These are phyloP conservation scores for Chaetura pelagica DNA, from an alignment of 2,113 vertebrate genomes.

Conservation along the genomic window DNA sequence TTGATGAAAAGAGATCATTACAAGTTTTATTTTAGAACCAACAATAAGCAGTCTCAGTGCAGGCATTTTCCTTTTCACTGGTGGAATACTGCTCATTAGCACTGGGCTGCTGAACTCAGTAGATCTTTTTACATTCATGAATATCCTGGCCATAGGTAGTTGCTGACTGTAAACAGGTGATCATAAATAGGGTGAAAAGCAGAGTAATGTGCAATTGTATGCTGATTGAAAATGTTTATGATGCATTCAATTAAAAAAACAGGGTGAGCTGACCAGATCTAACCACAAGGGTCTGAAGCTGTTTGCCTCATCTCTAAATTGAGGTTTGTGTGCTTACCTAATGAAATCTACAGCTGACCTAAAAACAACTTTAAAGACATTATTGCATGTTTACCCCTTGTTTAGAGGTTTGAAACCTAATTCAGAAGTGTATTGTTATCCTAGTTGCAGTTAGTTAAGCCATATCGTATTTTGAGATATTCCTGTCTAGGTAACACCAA, in stretches of 20 bases:
- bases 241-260: neutral
- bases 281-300: neutral
- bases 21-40: neutral
- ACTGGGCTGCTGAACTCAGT: neutral
- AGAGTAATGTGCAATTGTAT: neutral
- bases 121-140: neutral
- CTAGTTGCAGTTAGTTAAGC: neutral
- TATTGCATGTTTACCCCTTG: neutral
- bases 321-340: neutral
- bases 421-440: neutral
- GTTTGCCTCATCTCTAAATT: neutral
- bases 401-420: neutral
- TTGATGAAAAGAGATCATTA: neutral
- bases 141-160: neutral
- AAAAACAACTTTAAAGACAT: neutral
- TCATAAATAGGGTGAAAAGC: neutral
- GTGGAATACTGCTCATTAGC: neutral
- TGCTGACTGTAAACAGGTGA: neutral
- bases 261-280: neutral
- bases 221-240: neutral
- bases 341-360: neutral
- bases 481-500: neutral
- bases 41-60: neutral
- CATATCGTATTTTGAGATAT: neutral
- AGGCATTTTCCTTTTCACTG: neutral